Evolutionary conservation across 2,888 invertebrate species (phyloP), one percentile per base, ranked within the genome.

Genomic region (Ypsolopha scabrella): DNA sequence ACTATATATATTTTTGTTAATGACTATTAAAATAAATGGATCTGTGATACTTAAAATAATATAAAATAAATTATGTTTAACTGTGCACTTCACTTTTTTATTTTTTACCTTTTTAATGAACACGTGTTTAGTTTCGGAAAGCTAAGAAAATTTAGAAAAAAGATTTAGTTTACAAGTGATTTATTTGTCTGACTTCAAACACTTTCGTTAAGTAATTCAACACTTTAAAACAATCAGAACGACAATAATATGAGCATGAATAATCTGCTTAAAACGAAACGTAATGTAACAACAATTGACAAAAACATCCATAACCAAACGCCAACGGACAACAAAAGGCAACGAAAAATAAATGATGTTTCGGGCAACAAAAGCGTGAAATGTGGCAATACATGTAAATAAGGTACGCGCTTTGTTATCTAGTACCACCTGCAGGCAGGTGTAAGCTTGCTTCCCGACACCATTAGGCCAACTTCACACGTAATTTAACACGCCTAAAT

Each of bases 21-120:
- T 81, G 80, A 83, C 75, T 82, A 82, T 81, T 80, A 81, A 83
- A 80, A 82, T 83, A 82, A 85, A 83, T 78, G 81, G 67, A 85
- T 86, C 86, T 86, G 86, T 86, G 86, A 85, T 85, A 86, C 77
- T 83, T 83, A 81, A 76, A 80, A 80, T 83, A 85, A 80, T 81
- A 82, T 81, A 74, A 82, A 83, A 81, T 85, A 85, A 85, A 83
- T 83, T 85, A 86, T 86, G 86, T 83, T 85, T 86, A 85, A 85
- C 76, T 86, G 85, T 85, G 85, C 58, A 67, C 54, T 56, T n/a
- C 48, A n/a, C 60, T 55, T 61, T 70, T 69, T 75, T 57, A 62
- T 67, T 68, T 41, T 48, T 36, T 46, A 11, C 24, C 4, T 24
- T 24, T 24, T 24, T 24, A 3, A 3, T 24, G 2, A 24, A 24